Evolutionary conservation across 2,888 invertebrate genomes (phyloP).

Genomic region (Pheosia gnoma): DNA sequence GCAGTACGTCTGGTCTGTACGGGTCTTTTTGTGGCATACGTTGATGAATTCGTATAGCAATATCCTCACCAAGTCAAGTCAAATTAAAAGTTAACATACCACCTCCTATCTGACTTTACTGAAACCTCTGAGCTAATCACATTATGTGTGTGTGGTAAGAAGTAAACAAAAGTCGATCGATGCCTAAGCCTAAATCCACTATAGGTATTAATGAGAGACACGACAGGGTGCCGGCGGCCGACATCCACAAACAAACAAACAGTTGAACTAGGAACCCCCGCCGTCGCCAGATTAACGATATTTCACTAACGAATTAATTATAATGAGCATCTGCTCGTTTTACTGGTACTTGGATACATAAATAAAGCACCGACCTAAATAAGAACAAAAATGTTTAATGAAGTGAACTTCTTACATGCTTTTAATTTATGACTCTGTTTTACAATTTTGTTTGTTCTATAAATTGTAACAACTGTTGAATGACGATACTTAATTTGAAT

Average conservation of each 20-base stretch:
- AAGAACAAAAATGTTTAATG: not conserved
- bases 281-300: conserved; percentile 48
- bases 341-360: conserved; percentile 5
- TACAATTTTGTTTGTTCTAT: not conserved
- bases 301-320: conserved; percentile 65
- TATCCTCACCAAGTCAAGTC: too few relatives aligned
- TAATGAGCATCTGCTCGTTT: conserved; percentile 27
- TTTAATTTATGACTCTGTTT: not conserved
- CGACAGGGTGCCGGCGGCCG: conserved; percentile 55
- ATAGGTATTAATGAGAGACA: conserved; percentile 41
- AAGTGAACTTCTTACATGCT: not conserved
- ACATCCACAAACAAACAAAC: conserved; percentile 31
- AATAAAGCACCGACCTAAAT: not conserved
- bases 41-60: too few relatives aligned
- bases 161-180: conserved; percentile 9
- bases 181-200: conserved; percentile 26
- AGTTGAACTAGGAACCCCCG: conserved; percentile 37
- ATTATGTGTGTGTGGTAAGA: not conserved
- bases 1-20: too few relatives aligned
- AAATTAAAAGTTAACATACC: too few relatives aligned
- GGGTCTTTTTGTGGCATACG: too few relatives aligned
- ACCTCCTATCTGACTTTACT: too few relatives aligned
- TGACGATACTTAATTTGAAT: too few relatives aligned
- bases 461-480: not conserved
- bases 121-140: not conserved